phyloP scores from a whole-genome alignment of 2,113 vertebrate genomes.

The Sorex fumeus region DNA sequence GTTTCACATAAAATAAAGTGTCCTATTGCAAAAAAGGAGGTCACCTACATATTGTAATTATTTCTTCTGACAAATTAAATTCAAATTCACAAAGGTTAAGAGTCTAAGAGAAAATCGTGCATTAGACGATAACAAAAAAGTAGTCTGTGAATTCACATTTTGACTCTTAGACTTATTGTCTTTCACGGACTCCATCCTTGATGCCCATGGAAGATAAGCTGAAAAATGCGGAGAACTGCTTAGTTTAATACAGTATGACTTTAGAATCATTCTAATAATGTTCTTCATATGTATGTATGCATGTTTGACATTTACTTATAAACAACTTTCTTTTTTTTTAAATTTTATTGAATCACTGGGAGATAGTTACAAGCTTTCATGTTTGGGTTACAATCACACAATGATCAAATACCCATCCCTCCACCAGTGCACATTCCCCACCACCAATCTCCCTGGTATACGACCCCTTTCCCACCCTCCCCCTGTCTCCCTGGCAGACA shows the following conservation, averaged over 20 bases:
- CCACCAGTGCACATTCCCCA: too few relatives aligned
- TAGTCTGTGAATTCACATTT: neutral
- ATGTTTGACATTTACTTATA: neutral
- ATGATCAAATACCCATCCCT: too few relatives aligned
- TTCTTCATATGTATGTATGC: neutral
- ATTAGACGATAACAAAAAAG: neutral
- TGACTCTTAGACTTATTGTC: neutral
- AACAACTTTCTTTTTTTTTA: neutral
- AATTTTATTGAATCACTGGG: too few relatives aligned
- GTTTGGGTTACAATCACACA: too few relatives aligned
- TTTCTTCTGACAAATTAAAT: neutral
- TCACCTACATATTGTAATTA: neutral
- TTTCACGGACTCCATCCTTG: neutral
- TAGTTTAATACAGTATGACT: neutral
- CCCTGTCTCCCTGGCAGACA: too few relatives aligned
- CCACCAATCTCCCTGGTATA: too few relatives aligned
- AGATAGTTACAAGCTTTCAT: too few relatives aligned
- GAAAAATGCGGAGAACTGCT: neutral
- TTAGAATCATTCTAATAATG: neutral
- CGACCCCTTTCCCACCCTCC: too few relatives aligned
- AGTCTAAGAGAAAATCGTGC: neutral
- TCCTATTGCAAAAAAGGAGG: neutral
- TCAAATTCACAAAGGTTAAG: neutral
- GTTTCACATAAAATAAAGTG: neutral
- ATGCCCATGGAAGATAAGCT: neutral